Conservation (phyloP, 64 coral and sea anemone species). For the Pocillopora damicornis region DNA sequence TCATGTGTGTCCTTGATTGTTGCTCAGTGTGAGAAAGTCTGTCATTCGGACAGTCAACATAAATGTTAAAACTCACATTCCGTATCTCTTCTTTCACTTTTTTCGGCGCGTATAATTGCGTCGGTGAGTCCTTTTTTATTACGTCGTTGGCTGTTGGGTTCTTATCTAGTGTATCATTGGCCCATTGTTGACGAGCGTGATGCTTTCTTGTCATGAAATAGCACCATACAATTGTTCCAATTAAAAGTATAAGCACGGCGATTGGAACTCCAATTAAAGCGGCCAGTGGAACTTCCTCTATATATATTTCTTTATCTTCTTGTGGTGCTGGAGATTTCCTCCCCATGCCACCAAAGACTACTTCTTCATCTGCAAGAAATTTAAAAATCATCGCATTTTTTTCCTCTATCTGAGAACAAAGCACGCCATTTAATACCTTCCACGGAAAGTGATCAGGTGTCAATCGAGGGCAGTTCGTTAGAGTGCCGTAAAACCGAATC, state of each 20-base stretch:
- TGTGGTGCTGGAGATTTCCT: not conserved
- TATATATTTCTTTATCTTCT: not conserved
- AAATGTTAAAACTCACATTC: conserved; percentile 20
- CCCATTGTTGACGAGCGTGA: not conserved
- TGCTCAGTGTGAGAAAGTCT: not conserved
- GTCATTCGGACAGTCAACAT: conserved; percentile 20
- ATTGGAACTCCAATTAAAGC: conserved; percentile 44
- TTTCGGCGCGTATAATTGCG: not conserved
- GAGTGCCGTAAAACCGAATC: too few relatives aligned
- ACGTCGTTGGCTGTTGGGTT: too few relatives aligned
- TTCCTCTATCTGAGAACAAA: too few relatives aligned
- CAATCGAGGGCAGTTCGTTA: too few relatives aligned
- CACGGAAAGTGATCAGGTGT: too few relatives aligned
- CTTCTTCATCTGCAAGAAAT: conserved; percentile 2
- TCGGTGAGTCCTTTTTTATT: not conserved
- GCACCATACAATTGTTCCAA: conserved; percentile 52
- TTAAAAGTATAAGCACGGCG: conserved; percentile 34
- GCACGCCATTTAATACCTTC: too few relatives aligned
- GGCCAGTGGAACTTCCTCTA: conserved; percentile 37
- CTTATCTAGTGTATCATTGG: not conserved
- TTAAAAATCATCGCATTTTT: not conserved
- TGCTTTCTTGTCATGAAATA: conserved; percentile 42
- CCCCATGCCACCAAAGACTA: not conserved
- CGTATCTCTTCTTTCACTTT: not conserved
- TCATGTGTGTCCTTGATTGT: not conserved